phyloP scores from a whole-genome alignment of 1,140 invertebrate genomes.

The Heliconius melpomene region DNA sequence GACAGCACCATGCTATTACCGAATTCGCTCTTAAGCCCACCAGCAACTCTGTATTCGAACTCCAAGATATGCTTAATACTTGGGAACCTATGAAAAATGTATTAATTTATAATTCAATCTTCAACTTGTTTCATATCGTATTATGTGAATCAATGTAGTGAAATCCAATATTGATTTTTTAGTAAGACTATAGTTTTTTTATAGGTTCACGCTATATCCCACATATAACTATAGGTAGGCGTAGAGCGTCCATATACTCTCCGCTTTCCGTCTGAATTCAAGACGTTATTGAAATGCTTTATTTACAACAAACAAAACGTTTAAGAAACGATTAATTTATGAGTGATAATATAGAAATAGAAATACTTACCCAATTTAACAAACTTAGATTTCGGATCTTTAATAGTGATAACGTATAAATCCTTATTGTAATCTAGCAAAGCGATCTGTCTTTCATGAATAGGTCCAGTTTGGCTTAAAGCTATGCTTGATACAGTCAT shows the following conservation, averaged over 20 bases:
- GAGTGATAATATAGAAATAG: slow-evolving; percentile 9
- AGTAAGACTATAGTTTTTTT: too few species aligned
- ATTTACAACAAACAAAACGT: too few species aligned
- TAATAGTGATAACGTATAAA: slow-evolving; percentile 82
- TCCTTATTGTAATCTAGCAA: slow-evolving; percentile 77
- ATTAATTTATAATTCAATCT: neutral
- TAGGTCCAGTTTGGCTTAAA: slow-evolving; percentile 89
- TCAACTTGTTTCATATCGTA: too few species aligned
- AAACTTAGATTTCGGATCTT: slow-evolving; percentile 85
- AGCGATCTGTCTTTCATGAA: slow-evolving; percentile 76
- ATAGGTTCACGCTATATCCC: too few species aligned
- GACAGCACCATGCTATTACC: slow-evolving; percentile 74
- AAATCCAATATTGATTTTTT: too few species aligned
- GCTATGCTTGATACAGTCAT: slow-evolving; percentile 87
- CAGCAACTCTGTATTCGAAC: slow-evolving; percentile 70
- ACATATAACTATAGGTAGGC: too few species aligned
- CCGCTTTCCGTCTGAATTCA: too few species aligned
- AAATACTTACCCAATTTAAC: slow-evolving; percentile 86
- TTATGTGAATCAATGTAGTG: too few species aligned
- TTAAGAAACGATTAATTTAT: neutral
- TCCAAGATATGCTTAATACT: slow-evolving; percentile 76
- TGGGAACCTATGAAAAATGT: slow-evolving; percentile 61
- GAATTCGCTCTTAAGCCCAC: slow-evolving; percentile 72
- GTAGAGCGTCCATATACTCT: too few species aligned
- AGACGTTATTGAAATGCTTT: too few species aligned